These are phyloP conservation scores for Macrotrachela quadricornifera DNA, from an alignment of 1,140 invertebrate genomes.

Conservation along the genomic window DNA sequence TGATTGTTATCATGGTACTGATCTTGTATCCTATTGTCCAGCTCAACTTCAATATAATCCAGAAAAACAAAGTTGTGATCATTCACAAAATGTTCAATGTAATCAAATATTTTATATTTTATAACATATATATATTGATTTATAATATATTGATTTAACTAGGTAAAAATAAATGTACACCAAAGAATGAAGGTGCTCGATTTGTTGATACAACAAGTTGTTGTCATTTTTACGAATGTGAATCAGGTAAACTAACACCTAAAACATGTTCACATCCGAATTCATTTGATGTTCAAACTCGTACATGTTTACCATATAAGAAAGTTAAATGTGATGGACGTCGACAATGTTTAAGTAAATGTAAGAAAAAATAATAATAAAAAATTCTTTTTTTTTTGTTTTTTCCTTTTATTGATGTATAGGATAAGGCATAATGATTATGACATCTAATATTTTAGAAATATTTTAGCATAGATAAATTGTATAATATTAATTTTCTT, in stretches of 20 bases:
- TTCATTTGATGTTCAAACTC: background rate
- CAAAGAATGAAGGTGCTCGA: slow-evolving; percentile 1
- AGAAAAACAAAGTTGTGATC: slow-evolving; percentile 4
- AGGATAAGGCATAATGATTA: too few relatives aligned
- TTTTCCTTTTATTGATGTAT: too few relatives aligned
- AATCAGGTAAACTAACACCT: background rate
- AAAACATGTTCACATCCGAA: slow-evolving; percentile 4
- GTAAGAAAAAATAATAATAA: background rate
- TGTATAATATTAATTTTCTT: too few relatives aligned
- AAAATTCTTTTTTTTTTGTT: too few relatives aligned
- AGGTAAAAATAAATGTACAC: slow-evolving; percentile 1
- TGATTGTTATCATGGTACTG: slow-evolving; percentile 1
- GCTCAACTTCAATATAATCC: slow-evolving; percentile 3
- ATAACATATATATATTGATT: background rate
- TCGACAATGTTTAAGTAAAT: slow-evolving; percentile 5
- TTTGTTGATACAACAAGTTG: slow-evolving; percentile 8
- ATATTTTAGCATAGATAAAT: too few relatives aligned
- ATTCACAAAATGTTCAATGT: slow-evolving; percentile 1
- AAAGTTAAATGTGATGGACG: slow-evolving; percentile 7
- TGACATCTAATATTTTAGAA: too few relatives aligned
- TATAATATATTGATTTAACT: background rate
- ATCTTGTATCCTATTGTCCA: slow-evolving; percentile 2
- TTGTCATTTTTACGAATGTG: slow-evolving; percentile 9
- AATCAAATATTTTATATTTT: background rate
- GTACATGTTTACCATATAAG: slow-evolving; percentile 4